Evolutionary conservation across 2,113 vertebrate genomes (phyloP).

Genomic region (Gadus chalcogrammus): DNA sequence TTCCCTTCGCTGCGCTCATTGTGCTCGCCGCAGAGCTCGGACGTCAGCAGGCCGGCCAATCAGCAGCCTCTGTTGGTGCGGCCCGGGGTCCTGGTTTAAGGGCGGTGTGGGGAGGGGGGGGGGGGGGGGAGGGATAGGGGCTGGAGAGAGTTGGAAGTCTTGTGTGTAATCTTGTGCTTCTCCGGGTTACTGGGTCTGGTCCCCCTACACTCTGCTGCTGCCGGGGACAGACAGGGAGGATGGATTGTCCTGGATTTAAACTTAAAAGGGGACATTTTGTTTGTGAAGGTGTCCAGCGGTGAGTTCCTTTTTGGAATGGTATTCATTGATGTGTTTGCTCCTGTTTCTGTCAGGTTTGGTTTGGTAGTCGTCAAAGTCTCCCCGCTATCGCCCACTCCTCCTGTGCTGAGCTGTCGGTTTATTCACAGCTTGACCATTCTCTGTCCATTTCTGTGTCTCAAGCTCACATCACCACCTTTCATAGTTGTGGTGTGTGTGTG

Average conservation of each 20-base stretch:
- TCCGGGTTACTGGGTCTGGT: constrained; percentile 51
- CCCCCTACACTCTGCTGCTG: constrained; percentile 15
- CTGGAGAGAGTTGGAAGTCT: constrained; percentile 58
- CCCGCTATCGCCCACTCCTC: no score
- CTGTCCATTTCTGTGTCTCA: constrained; percentile 37
- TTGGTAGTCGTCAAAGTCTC: no score
- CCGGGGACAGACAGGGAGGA: background rate
- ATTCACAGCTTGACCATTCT: background rate
- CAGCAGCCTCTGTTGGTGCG: constrained; percentile 47
- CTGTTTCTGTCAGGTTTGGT: no score
- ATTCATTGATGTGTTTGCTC: no score
- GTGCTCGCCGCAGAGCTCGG: constrained; percentile 47
- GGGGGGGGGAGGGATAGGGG: constrained; percentile 19
- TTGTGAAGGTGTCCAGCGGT: no score
- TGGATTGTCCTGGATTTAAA: background rate
- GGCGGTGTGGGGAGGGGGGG: no score
- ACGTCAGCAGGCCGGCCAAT: constrained; percentile 54
- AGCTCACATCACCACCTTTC: constrained; percentile 34
- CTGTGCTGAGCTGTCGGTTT: no score
- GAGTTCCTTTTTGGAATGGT: no score
- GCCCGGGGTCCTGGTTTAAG: constrained; percentile 42
- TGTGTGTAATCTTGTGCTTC: constrained; percentile 54
- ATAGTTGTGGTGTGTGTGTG: constrained; percentile 39
- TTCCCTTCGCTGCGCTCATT: constrained; percentile 67
- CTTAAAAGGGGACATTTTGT: no score